A percentile compares a stretch with the other conserved stretches of the same genome.
phyloP scores from a whole-genome alignment of 2,888 invertebrate genomes.

The Lithophane semibrunnea region DNA sequence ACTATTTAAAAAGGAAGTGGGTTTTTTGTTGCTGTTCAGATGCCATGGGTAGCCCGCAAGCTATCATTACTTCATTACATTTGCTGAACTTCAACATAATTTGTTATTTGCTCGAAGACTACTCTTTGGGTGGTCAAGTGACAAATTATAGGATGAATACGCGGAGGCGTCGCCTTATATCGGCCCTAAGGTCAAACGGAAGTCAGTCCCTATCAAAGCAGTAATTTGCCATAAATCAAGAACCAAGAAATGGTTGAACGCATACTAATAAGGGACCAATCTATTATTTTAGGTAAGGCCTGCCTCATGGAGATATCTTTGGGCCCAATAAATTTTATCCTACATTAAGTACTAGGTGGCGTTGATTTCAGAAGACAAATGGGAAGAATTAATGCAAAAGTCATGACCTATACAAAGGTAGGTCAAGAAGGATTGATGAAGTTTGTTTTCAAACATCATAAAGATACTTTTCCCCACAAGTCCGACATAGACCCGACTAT shows the following conservation, averaged over 20 bases:
- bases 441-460: conserved; percentile 47
- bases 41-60: conserved; percentile 6
- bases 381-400: conserved; percentile 32
- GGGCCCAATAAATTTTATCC: conserved; percentile 32
- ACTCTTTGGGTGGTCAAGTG: conserved; percentile 42
- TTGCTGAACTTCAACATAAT: conserved; percentile 20
- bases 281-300: conserved; percentile 33
- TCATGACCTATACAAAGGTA: conserved; percentile 13
- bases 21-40: conserved; percentile 16
- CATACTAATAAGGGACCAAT: conserved; percentile 49
- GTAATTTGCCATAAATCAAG: conserved; percentile 54
- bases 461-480: conserved; percentile 41
- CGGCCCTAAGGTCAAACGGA: conserved; percentile 26
- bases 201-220: conserved; percentile 32
- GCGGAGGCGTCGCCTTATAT: conserved; percentile 1
- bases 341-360: conserved; percentile 14
- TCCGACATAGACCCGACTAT: conserved; percentile 46
- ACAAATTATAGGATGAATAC: conserved; percentile 43
- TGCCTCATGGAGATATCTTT: conserved; percentile 38
- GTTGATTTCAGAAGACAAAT: conserved; percentile 36
- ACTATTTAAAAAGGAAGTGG: conserved; percentile 5
- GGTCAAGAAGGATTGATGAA: conserved; percentile 36
- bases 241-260: conserved; percentile 45
- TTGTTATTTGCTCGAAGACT: conserved; percentile 21
- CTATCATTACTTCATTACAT: conserved; percentile 37